Evolutionary conservation across 2,113 vertebrate species (phyloP).

Genomic region (Ascaphus truei): DNA sequence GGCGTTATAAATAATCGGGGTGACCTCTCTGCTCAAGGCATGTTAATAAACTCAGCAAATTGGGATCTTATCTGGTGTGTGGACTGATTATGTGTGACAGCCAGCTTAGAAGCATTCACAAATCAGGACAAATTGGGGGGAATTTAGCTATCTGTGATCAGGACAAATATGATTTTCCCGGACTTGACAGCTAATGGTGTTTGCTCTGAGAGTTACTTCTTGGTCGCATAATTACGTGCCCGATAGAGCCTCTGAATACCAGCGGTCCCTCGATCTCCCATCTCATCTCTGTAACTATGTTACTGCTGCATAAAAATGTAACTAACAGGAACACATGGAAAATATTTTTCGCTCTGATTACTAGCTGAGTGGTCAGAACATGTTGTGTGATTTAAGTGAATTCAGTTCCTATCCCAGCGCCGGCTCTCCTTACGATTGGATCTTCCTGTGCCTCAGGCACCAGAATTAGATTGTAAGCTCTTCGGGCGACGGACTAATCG

Average conservation of each 20-base stretch:
- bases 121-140: conserved; percentile 18
- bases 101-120: conserved; percentile 14
- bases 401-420: no score
- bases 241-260: not conserved
- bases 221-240: not conserved
- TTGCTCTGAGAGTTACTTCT: not conserved
- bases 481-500: no score
- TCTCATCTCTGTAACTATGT: not conserved
- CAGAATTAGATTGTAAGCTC: no score
- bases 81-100: conserved; percentile 27
- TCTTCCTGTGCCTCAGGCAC: no score
- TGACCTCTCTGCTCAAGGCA: conserved; percentile 21
- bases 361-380: no score
- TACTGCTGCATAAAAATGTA: not conserved
- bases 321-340: not conserved
- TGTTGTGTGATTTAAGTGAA: no score
- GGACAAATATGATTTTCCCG: conserved; percentile 21
- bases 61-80: conserved; percentile 13
- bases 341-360: no score
- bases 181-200: conserved; percentile 18
- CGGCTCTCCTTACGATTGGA: no score
- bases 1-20: conserved; percentile 26
- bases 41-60: conserved; percentile 25
- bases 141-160: conserved; percentile 7
- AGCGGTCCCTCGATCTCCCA: not conserved